A percentile compares a stretch with the other conserved stretches of the same genome.
These are phyloP conservation scores for Paraescarpia echinospica DNA, from an alignment of 1,140 invertebrate genomes.

Conservation along the genomic window DNA sequence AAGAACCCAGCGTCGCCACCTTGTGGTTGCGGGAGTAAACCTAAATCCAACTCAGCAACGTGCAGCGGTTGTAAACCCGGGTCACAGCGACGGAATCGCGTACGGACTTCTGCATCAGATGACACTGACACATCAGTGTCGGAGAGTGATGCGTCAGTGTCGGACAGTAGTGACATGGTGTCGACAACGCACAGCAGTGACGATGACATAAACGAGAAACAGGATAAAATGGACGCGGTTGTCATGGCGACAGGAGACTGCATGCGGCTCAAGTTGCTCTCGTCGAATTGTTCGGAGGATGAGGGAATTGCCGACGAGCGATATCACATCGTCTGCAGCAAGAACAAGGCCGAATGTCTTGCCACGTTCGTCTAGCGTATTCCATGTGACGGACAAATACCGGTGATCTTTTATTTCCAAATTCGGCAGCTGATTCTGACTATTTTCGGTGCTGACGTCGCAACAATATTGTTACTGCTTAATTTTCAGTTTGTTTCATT, in stretches of 20 bases:
- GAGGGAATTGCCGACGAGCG: not conserved
- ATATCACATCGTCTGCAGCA: conserved; percentile 16
- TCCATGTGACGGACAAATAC: not conserved
- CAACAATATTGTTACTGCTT: not conserved
- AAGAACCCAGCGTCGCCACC: not conserved
- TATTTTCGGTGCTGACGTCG: no score
- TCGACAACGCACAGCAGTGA: not conserved
- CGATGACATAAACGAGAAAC: not conserved
- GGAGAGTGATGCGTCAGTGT: not conserved
- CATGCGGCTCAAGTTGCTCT: not conserved
- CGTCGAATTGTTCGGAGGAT: not conserved
- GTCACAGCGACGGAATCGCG: not conserved
- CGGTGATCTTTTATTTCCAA: not conserved
- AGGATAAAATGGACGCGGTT: not conserved
- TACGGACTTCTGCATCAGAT: not conserved
- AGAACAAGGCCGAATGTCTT: conserved; percentile 11
- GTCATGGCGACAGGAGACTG: not conserved
- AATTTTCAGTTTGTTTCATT: not conserved
- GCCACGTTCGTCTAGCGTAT: not conserved
- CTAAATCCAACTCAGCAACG: not conserved
- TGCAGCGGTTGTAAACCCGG: not conserved
- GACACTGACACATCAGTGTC: not conserved
- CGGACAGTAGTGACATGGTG: not conserved
- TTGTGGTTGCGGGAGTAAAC: not conserved
- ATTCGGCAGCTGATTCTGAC: no score